phyloP scores from a whole-genome alignment of 2,888 invertebrate genomes.

The Portevinia maculata region DNA sequence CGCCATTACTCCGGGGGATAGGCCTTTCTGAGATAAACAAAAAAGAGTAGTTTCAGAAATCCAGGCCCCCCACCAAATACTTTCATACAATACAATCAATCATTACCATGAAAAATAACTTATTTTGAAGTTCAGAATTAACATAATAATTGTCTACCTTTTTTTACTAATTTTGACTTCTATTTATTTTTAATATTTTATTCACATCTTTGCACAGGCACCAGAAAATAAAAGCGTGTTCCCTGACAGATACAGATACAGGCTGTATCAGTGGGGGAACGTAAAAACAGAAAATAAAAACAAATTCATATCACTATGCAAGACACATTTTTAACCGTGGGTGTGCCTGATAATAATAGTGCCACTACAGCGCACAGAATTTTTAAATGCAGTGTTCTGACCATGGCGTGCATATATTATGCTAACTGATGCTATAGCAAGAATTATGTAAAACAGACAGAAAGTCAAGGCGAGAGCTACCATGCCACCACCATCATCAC shows the following conservation, averaged over 20 bases:
- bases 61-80: slow-evolving; percentile 14
- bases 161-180: slow-evolving; percentile 26
- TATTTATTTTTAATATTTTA: neutral
- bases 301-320: slow-evolving; percentile 43
- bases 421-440: slow-evolving; percentile 51
- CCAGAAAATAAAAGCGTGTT: slow-evolving; percentile 8
- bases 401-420: slow-evolving; percentile 59
- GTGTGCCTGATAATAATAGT: slow-evolving; percentile 59
- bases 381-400: slow-evolving; percentile 16
- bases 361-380: slow-evolving; percentile 21
- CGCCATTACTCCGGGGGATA: slow-evolving; percentile 4
- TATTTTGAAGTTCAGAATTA: slow-evolving; percentile 14
- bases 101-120: too few species aligned
- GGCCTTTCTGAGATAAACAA: slow-evolving; percentile 29
- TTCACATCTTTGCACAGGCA: slow-evolving; percentile 17
- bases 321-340: slow-evolving; percentile 59
- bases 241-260: slow-evolving; percentile 31
- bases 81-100: slow-evolving; percentile 5
- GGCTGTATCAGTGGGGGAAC: slow-evolving; percentile 7
- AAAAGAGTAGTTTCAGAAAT: neutral
- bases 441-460: slow-evolving; percentile 56
- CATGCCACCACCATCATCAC: neutral
- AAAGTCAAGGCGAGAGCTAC: slow-evolving; percentile 29
- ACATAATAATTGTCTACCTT: slow-evolving; percentile 49
- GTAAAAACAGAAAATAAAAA: neutral